Evolutionary conservation across 2,888 invertebrate genomes (phyloP), one percentile per base, ranked within the genome.

Genomic region (Noctua comes): DNA sequence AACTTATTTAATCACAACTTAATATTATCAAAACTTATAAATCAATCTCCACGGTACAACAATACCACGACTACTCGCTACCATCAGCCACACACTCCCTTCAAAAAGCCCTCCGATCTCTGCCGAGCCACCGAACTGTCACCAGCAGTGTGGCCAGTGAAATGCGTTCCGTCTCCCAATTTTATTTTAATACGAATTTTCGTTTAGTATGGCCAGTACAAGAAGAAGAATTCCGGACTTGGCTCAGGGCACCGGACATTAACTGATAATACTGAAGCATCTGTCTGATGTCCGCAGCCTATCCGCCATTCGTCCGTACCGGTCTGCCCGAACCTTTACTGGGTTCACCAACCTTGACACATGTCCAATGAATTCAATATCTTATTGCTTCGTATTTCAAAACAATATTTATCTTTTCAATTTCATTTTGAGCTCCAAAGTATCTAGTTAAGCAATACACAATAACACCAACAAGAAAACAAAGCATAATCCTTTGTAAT

Each of bases 401-500:
- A 48, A 16, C 0, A 46, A 16, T 21, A 16, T 36, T 24, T n/a
- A 7, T 64, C 2, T 27, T 62, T 76, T n/a, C 6, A 21, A 73
- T 27, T 18, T 36, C 18, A 64, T 24, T 21, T 27, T 46, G 7
- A 27, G 24, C 2, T 27, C 11, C 0, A 54, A 68, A 83, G 16
- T 54, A n/a, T 40, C 18, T n/a, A 31, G 59, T 65, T 3, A 11
- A 31, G 46, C 21, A 57, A 36, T 36, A 66, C 24, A 48, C 21
- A 79, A 68, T 6, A 36, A 68, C 54, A 68, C 31, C 16, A 79
- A 36, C 24, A 68, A 36, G 24, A 57, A 79, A 51, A 57, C 68
- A 72, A 70, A 64, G 77, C 65, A 6, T 62, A 71, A 82, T 72
- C 84, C 81, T 79, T 59, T 69, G 31, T 84, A 86, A 87, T 88